Percentiles rank a stretch among this genome's conserved stretches.
Conservation (phyloP, 2,113 vertebrate species). For the Cyphomyrus discorhynchus region DNA sequence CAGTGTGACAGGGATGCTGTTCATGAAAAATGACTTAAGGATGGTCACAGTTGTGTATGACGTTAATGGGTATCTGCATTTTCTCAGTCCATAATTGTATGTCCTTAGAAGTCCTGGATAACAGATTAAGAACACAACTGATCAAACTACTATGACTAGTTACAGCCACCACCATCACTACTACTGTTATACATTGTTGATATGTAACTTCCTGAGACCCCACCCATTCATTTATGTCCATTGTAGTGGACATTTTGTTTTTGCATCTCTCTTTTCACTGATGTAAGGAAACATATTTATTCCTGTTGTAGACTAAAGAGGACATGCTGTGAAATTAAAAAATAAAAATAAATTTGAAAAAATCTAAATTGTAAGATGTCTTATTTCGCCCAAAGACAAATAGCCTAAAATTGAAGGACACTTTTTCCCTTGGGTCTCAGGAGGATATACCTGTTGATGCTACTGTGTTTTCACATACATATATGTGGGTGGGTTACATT, state of each 20-base stretch:
- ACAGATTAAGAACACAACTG: background rate
- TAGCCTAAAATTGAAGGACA: too few species aligned
- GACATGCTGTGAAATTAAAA: too few species aligned
- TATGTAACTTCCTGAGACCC: too few species aligned
- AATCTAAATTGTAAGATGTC: too few species aligned
- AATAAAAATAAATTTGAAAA: too few species aligned
- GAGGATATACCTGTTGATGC: background rate
- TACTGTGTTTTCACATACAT: background rate
- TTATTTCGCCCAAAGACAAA: too few species aligned
- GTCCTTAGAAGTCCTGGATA: background rate
- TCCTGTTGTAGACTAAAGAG: too few species aligned
- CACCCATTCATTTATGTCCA: too few species aligned
- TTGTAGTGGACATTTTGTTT: too few species aligned
- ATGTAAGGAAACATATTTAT: too few species aligned
- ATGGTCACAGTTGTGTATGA: background rate
- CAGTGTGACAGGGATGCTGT: conserved; percentile 1
- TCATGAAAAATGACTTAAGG: background rate
- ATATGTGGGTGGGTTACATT: background rate
- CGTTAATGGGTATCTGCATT: background rate
- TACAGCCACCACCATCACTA: background rate
- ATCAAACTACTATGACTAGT: background rate
- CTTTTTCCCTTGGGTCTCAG: too few species aligned
- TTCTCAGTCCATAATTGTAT: background rate
- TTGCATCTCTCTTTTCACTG: too few species aligned
- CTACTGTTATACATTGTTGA: background rate